Base-by-base conservation (phyloP, 2,888 invertebrate genomes). In the Xestia ashworthii region DNA sequence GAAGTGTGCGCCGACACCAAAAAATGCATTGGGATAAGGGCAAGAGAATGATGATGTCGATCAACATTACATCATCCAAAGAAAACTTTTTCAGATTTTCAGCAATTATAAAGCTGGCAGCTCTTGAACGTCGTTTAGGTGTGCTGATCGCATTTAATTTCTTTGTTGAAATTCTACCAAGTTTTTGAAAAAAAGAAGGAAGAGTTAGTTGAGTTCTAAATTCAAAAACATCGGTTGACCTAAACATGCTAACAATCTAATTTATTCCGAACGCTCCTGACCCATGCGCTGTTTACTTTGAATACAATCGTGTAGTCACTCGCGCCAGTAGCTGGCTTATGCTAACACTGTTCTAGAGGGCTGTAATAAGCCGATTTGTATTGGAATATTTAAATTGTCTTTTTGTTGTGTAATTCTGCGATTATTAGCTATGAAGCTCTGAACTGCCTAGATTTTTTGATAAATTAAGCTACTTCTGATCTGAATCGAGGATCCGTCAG, bases 261-360 rank as follows among this genome's bases (percentile, higher is more conserved):
- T 76, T n/a, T 76, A 83, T 83, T 76, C 70, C 2, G 41, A 53
- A 16, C 48, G 74, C 25, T 77, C 58, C 32, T 80, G 80, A 78
- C 75, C 85, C 19, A 53, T 67, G 58, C n/a, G 25, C 46, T 48
- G 22, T 62, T 66, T 48, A 69, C 70, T 84, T 87, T 76, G 79
- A 81, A 87, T 87, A 87, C 83, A 85, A 84, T 85, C 50, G 85
- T 16, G 38, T 62, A 65, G 58, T 44, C 32, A 69, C 72, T 70
- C 14, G 68, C 72, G 64, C 68, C 50, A 80, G 80, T 74, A 80
- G 25, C 74, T 80, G 14, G 74, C 68, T 69, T n/a, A 50, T 46
- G 79, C 53, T 74, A 80, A 73, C 62, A 58, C 55, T 73, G 25
- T 41, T 41, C 62, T 16, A 64, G 55, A 68, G 19, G 32, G 16